Base-by-base conservation (phyloP, 2,797 vertebrate genomes). In the Hypotaenidia okinawae region DNA sequence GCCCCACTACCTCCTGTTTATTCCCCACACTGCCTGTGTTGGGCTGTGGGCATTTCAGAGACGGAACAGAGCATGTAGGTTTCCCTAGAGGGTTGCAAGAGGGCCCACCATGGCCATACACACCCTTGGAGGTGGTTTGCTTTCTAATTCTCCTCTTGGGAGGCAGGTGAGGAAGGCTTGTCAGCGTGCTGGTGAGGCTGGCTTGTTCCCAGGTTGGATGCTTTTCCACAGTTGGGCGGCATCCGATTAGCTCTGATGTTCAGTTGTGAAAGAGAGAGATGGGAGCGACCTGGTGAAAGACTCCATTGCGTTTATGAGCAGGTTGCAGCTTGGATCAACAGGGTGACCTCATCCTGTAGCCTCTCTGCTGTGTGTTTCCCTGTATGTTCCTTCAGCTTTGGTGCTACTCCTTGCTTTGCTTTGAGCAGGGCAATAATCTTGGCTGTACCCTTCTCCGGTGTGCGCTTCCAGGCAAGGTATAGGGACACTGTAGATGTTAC, bases 391-490 rank as follows among this genome's bases (percentile, higher is more conserved):
- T 66, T 32, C 39, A 19, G 22, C 30, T 33, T 11, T 1, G 8
- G 21, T 2, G 2, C 2, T 32, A 14, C 12, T 35, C 10, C 30
- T 68, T 13, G 23, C 59, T 69, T 79, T 41, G 35, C 62, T 76
- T 64, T 62, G 66, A 72, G 5, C 13, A 0, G 4, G 23, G 24
- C 3, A 17, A 4, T 58, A 49, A 4, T 24, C 27, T 51, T 35
- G 32, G 4, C 43, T 67, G 28, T 39, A 14, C 37, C 9, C 7
- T 43, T 33, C 37, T 1, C 1, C 32, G 11, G 12, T 35, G 7
- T 0, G 2, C 1, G 0, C 6, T 62, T 49, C 25, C 41, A 22
- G 18, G 39, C 1, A 10, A 15, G 0, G 3, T n/a, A 4, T 33
- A 32, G 52, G 51, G 27, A 28, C 22, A 3, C 45, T 47, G 55